phyloP scores from a whole-genome alignment of 1,140 invertebrate species.

The Leptinotarsa undecemlineata region DNA sequence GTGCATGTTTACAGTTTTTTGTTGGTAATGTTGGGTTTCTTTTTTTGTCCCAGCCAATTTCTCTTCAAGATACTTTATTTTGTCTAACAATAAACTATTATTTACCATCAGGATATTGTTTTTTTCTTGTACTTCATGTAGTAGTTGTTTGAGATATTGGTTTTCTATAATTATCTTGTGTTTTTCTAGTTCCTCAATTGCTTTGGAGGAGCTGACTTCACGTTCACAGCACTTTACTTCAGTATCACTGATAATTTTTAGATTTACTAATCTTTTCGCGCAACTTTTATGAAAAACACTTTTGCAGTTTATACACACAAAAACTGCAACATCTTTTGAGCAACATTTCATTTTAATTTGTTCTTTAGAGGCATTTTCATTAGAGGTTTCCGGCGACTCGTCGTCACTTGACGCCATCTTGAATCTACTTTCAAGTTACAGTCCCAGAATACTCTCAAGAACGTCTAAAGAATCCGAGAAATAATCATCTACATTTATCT shows the following conservation, averaged over 20 bases:
- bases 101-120: neutral
- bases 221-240: slow-evolving; percentile 8
- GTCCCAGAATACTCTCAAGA: too few species aligned
- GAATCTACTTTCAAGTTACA: too few species aligned
- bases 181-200: neutral
- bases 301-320: slow-evolving; percentile 8
- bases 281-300: slow-evolving; percentile 13
- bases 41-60: neutral
- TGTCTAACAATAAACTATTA: neutral
- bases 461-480: too few species aligned
- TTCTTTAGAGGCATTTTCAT: neutral
- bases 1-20: too few species aligned
- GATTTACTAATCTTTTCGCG: neutral
- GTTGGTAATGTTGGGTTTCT: neutral
- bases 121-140: neutral
- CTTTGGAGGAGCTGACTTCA: neutral
- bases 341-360: neutral
- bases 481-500: too few species aligned
- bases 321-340: slow-evolving; percentile 13
- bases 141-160: neutral
- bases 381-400: neutral
- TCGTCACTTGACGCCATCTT: neutral
- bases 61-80: neutral
- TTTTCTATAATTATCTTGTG: neutral
- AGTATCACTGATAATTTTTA: slow-evolving; percentile 7